Conservation (phyloP, 2,113 vertebrate species). For the Eidolon helvum region DNA sequence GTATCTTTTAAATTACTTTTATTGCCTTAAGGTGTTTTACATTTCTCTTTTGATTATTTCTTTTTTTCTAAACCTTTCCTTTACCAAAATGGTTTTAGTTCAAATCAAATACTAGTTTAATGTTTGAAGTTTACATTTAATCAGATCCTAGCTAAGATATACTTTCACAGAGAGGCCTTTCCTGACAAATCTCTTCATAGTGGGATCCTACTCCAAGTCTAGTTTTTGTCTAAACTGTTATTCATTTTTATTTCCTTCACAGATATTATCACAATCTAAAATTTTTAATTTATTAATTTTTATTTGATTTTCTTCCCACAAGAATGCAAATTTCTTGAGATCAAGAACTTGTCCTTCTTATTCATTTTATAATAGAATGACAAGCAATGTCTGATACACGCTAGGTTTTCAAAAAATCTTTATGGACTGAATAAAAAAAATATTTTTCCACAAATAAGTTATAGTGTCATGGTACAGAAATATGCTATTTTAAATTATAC, state of each 20-base stretch:
- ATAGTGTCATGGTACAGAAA: not conserved
- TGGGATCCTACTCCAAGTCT: not conserved
- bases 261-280: not conserved
- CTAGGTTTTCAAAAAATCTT: not conserved
- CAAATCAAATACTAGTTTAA: not conserved
- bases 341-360: not conserved
- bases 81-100: not conserved
- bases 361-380: not conserved
- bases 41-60: not conserved
- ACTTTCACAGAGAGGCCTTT: not conserved
- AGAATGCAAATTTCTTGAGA: not conserved
- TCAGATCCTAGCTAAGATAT: not conserved
- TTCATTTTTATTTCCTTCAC: not conserved
- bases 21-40: not conserved
- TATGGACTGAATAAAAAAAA: not conserved
- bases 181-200: not conserved
- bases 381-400: not conserved
- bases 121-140: not conserved
- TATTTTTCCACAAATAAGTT: not conserved
- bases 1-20: not conserved
- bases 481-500: not conserved
- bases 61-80: not conserved
- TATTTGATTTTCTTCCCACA: not conserved
- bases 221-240: not conserved
- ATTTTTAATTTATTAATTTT: not conserved